Base-by-base conservation (phyloP, 2,888 invertebrate genomes). In the Epistrophella euchroma region DNA sequence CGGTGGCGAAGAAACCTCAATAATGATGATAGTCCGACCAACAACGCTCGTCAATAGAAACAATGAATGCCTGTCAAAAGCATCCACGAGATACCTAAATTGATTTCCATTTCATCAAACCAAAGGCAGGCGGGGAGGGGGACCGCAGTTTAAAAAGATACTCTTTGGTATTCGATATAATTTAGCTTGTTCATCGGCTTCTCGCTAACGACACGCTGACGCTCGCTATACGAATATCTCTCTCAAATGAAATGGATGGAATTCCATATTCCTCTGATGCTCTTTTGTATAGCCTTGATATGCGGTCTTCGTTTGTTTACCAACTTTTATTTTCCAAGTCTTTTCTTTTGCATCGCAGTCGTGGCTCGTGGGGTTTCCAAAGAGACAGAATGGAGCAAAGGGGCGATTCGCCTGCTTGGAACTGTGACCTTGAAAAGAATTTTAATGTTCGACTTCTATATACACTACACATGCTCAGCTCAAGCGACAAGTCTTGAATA, bases 21-120 rank as follows among this genome's bases (percentile, higher is more conserved):
- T 77, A 81, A 81, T 70, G 77, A 81, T 81, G 62, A 81, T 86
- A 70, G 73, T 62, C 77, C 73, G 35, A 55, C 35, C 56, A 70
- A 50, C 73, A 19, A 25, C 74, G 45, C 37, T 45, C 74, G 45
- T 60, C 76, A 60, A 68, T 73, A 72, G 76, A 64, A 66, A 56
- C 37, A 62, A 35, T 28, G 43, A 66, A 66, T 32, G 52, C 81
- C 72, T 85, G 85, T 85, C 85, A 86, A 73, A 62, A 70, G 81
- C 58, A 73, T 85, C 62, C 43, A 50, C 52, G 52, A 84, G 62
- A 45, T 58, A 85, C 52, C 22, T 80, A 84, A 85, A 85, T 85
- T 81, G 85, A 77, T 86, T 81, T 86, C 77, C 81, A 86, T 86
- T 86, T 77, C 81, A 77, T 43, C 81, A 73, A 77, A 50, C 70